phyloP scores from a whole-genome alignment of 1,140 invertebrate genomes.

The Cataglyphis hispanica region DNA sequence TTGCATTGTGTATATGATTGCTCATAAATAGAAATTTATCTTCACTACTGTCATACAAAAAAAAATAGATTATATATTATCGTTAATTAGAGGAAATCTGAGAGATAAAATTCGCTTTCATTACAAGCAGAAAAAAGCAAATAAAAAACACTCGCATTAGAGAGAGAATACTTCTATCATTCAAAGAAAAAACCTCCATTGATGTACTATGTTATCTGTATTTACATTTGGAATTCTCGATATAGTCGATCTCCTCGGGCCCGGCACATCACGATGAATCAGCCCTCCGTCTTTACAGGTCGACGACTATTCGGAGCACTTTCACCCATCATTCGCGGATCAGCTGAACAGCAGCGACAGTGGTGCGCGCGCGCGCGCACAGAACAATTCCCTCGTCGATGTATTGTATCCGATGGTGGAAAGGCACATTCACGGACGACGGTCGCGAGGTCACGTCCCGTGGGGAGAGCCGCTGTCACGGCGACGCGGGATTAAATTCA shows the following conservation, averaged over 20 bases:
- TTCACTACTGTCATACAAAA: background rate
- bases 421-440: background rate
- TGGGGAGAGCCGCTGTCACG: background rate
- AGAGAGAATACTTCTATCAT: background rate
- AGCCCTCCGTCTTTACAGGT: constrained; percentile 54
- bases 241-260: constrained; percentile 21
- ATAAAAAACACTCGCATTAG: background rate
- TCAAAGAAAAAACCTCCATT: constrained; percentile 16
- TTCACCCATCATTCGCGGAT: constrained; percentile 67
- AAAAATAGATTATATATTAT: background rate
- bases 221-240: constrained; percentile 65
- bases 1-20: background rate
- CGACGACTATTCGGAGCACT: constrained; percentile 69
- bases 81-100: background rate
- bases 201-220: background rate
- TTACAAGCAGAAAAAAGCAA: background rate
- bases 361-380: too few species aligned
- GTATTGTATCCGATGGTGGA: background rate
- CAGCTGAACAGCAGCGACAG: constrained; percentile 29
- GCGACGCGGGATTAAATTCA: constrained; percentile 1
- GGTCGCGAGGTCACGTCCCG: background rate
- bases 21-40: background rate
- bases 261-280: constrained; percentile 47
- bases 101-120: background rate
- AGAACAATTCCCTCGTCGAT: background rate